Percentiles rank a stretch among this genome's conserved stretches.
Conservation (phyloP, 2,113 vertebrate genomes). For the Genyomyrus donnyi region DNA sequence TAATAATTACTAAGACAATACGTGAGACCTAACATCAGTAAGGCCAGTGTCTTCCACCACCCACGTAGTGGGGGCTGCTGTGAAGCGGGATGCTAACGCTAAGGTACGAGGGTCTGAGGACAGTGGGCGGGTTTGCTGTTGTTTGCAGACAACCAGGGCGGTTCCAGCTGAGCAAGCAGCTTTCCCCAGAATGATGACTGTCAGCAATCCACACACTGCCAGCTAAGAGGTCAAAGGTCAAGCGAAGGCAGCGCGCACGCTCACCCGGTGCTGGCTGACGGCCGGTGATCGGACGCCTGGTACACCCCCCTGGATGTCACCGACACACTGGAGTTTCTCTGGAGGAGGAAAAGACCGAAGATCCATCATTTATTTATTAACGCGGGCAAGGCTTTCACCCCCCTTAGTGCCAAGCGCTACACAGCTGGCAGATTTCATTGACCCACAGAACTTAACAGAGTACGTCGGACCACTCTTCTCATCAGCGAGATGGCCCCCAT, state of each 20-base stretch:
- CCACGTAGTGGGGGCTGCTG: background rate
- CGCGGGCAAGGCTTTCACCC: background rate
- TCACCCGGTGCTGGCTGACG: slow-evolving; percentile 66
- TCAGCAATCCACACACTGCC: background rate
- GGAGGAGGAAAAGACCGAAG: slow-evolving; percentile 11
- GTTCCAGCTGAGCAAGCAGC: background rate
- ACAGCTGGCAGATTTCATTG: background rate
- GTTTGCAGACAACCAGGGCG: background rate
- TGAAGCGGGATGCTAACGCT: background rate
- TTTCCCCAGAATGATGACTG: background rate
- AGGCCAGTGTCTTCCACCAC: background rate
- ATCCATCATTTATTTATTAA: background rate
- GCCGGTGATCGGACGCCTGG: slow-evolving; percentile 64
- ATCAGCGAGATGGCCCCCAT: background rate
- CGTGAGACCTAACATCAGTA: background rate
- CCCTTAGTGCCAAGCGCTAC: background rate
- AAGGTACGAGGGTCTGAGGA: background rate
- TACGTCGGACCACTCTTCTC: background rate
- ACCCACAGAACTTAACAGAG: background rate
- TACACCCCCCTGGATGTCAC: slow-evolving; percentile 64
- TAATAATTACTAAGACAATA: background rate
- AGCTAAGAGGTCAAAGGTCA: background rate
- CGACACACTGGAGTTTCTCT: slow-evolving; percentile 67
- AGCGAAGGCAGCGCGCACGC: slow-evolving; percentile 14
- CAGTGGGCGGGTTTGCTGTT: background rate